These are phyloP conservation scores for Naja naja DNA, from an alignment of 2,113 vertebrate genomes.

Conservation along the genomic window DNA sequence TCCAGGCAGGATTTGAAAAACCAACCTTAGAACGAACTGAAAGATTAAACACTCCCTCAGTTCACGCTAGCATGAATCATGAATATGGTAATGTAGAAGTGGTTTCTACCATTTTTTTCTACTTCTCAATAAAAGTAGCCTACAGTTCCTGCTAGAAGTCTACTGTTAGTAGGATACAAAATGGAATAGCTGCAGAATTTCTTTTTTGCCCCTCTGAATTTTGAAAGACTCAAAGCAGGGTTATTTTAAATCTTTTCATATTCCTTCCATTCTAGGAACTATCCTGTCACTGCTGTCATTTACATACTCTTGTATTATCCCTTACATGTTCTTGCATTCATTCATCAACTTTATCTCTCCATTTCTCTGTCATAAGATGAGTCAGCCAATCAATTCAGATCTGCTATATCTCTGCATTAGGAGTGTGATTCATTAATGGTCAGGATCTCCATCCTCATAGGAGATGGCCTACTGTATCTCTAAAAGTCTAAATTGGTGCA, in stretches of 20 bases:
- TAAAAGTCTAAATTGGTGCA: neutral
- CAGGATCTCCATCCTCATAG: neutral
- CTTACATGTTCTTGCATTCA: neutral
- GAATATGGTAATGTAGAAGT: neutral
- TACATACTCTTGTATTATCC: neutral
- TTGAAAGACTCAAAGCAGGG: neutral
- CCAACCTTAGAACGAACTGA: neutral
- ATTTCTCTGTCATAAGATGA: neutral
- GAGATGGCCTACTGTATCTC: neutral
- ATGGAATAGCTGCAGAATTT: neutral
- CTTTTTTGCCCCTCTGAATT: neutral
- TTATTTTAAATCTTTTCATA: neutral
- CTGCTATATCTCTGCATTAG: neutral
- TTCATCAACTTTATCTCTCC: neutral
- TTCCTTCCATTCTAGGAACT: neutral
- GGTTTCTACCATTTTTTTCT: neutral
- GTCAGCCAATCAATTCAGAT: neutral
- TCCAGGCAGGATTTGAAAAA: neutral
- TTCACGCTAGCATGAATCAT: neutral
- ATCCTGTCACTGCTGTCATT: neutral
- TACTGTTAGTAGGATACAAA: neutral
- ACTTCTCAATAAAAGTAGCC: neutral
- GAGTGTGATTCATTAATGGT: neutral
- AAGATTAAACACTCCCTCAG: neutral
- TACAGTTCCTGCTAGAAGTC: neutral